Percentiles rank a stretch among this genome's conserved stretches.
Conservation (phyloP, 2,797 vertebrate genomes). For the Halcyon smyrnensis region DNA sequence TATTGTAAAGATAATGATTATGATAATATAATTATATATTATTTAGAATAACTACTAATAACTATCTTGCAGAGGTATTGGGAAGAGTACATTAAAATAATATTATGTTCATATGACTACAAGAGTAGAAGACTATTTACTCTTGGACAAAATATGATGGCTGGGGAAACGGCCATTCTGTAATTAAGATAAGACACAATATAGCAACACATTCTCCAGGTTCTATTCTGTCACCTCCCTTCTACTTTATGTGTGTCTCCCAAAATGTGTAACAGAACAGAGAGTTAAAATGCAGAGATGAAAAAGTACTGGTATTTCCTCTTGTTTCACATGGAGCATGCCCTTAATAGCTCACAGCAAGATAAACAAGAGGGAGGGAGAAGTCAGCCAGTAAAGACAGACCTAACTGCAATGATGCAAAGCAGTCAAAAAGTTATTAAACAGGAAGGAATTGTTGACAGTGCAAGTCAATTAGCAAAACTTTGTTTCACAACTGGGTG, state of each 20-base stretch:
- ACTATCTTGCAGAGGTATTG: neutral
- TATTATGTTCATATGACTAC: neutral
- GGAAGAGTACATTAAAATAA: neutral
- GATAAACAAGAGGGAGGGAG: neutral
- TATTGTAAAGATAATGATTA: neutral
- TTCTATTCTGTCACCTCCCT: neutral
- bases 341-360: conserved; percentile 31
- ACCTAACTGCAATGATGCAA: neutral
- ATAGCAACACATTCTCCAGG: neutral
- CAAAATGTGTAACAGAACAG: neutral
- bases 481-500: neutral
- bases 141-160: neutral
- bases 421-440: neutral
- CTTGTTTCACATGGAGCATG: neutral
- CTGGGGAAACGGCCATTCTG: neutral
- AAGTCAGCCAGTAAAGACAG: neutral
- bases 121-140: neutral
- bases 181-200: neutral
- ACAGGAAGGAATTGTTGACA: neutral
- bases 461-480: neutral
- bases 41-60: neutral
- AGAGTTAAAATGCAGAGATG: neutral
- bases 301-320: conserved; percentile 19
- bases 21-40: neutral
- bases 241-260: neutral